A percentile compares a stretch with the other conserved stretches of the same genome.
These are phyloP conservation scores for Xiphorhynchus elegans DNA, from an alignment of 2,113 vertebrate species.

Conservation along the genomic window DNA sequence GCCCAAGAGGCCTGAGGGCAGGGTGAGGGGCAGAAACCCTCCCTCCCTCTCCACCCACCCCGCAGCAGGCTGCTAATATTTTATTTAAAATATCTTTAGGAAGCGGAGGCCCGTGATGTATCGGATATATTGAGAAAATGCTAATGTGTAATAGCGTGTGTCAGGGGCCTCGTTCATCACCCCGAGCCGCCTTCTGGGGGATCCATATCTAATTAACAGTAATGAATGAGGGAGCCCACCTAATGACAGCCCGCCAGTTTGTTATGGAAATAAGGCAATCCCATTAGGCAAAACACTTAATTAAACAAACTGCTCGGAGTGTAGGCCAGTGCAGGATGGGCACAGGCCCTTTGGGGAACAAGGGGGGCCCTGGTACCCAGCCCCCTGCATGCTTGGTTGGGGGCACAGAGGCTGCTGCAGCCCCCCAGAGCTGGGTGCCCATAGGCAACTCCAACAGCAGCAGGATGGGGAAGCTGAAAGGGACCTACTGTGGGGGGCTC, in stretches of 20 bases:
- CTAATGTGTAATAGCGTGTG: slow-evolving; percentile 77
- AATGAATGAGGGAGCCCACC: slow-evolving; percentile 76
- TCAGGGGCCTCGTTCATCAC: slow-evolving; percentile 81
- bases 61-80: slow-evolving; percentile 64
- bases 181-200: slow-evolving; percentile 71
- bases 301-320: slow-evolving; percentile 72
- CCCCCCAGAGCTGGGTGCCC: not conserved
- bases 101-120: slow-evolving; percentile 68
- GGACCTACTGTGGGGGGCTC: accelerated
- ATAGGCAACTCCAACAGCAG: not conserved
- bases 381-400: not conserved
- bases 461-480: not conserved
- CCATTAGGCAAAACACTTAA: slow-evolving; percentile 79
- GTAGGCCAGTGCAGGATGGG: not conserved
- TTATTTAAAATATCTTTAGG: slow-evolving; percentile 73
- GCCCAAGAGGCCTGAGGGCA: not conserved
- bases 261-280: slow-evolving; percentile 78
- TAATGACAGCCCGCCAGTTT: slow-evolving; percentile 75
- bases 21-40: not conserved
- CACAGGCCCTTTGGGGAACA: not conserved
- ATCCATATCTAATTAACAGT: slow-evolving; percentile 85
- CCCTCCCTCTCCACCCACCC: not conserved
- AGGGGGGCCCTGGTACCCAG: not conserved
- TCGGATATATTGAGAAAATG: slow-evolving; percentile 80
- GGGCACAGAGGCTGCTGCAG: not conserved